phyloP scores from a whole-genome alignment of 2,113 vertebrate species.

The Myotis lucifugus region DNA sequence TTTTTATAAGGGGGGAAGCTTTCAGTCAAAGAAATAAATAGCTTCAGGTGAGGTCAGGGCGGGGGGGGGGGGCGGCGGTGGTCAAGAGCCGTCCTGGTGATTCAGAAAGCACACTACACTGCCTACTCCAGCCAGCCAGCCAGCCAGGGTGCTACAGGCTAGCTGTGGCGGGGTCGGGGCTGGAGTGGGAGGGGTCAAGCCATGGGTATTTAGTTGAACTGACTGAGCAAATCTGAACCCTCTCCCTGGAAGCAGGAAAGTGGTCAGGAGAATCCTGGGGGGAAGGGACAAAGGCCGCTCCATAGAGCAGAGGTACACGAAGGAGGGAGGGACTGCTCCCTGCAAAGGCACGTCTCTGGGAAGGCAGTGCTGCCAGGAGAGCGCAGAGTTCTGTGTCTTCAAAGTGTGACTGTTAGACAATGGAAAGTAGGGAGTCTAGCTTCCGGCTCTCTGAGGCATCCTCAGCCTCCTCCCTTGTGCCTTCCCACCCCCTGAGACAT shows the following conservation, averaged over 20 bases:
- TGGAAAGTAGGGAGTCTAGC: neutral
- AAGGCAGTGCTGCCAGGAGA: neutral
- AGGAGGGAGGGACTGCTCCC: neutral
- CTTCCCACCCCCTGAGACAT: neutral
- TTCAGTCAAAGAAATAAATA: slow-evolving; percentile 8
- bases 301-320: neutral
- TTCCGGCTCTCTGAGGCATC: neutral
- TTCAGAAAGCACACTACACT: neutral
- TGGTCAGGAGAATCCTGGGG: neutral
- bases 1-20: neutral
- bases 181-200: neutral
- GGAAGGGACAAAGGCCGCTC: neutral
- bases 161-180: neutral
- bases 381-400: neutral
- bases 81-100: neutral
- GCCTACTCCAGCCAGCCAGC: neutral
- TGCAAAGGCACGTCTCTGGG: neutral
- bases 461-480: neutral
- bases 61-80: no score
- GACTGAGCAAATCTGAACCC: neutral
- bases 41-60: neutral
- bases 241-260: neutral
- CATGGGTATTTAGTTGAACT: neutral
- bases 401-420: neutral
- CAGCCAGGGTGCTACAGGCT: no score